These are phyloP conservation scores for Yasuhikotakia modesta DNA, from an alignment of 2,797 vertebrate genomes.

Conservation along the genomic window DNA sequence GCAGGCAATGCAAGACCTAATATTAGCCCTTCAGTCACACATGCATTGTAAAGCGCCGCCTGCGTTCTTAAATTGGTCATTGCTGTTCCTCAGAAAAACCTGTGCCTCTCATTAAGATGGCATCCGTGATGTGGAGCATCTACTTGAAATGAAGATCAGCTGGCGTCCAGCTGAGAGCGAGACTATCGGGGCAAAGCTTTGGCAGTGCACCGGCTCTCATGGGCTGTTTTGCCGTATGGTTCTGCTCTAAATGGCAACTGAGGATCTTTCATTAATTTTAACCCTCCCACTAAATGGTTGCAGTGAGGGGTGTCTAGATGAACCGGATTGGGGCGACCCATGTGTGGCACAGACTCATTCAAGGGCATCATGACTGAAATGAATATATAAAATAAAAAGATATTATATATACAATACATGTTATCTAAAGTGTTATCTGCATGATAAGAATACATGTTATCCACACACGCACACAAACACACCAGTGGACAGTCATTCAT, in stretches of 20 bases:
- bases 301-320: not conserved
- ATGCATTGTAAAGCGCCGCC: not conserved
- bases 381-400: too few species aligned
- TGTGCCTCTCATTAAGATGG: slow-evolving; percentile 19
- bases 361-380: not conserved
- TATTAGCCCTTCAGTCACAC: slow-evolving; percentile 54
- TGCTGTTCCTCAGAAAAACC: slow-evolving; percentile 12
- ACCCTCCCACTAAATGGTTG: not conserved
- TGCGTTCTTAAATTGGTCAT: slow-evolving; percentile 11
- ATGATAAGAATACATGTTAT: too few species aligned
- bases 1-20: slow-evolving; percentile 44
- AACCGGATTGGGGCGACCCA: not conserved
- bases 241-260: slow-evolving; percentile 32
- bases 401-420: too few species aligned
- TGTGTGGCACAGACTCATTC: not conserved
- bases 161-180: slow-evolving; percentile 43
- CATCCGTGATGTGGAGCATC: slow-evolving; percentile 24
- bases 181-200: slow-evolving; percentile 25
- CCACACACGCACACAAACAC: too few species aligned
- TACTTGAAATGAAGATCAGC: slow-evolving; percentile 45
- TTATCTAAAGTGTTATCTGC: too few species aligned
- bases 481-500: too few species aligned
- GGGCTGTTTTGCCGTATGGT: slow-evolving; percentile 27
- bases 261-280: slow-evolving; percentile 31
- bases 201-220: slow-evolving; percentile 15